Percentiles rank a stretch among this genome's conserved stretches.
Conservation (phyloP, 2,888 invertebrate species). For the Drosophila neoperkinsi region DNA sequence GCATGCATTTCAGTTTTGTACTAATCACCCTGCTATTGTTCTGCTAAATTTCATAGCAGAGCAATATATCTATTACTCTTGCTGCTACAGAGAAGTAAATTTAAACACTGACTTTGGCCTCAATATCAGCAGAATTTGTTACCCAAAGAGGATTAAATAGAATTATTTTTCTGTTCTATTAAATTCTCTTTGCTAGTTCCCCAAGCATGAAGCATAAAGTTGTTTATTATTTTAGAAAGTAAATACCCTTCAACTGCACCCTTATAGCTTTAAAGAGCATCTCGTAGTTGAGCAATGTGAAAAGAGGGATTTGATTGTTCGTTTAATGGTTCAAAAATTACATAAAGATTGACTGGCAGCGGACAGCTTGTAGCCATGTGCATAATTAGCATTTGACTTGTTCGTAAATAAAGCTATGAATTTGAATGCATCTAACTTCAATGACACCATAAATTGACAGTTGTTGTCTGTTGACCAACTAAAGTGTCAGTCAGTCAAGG, state of each 20-base stretch:
- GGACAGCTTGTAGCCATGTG: constrained; percentile 36
- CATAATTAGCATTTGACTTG: constrained; percentile 43
- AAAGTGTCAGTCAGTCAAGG: constrained; percentile 31
- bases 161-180: background rate
- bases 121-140: background rate
- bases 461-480: background rate
- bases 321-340: constrained; percentile 33
- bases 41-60: background rate
- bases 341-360: constrained; percentile 32
- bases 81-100: background rate
- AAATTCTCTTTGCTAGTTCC: background rate
- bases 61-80: background rate
- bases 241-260: background rate
- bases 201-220: background rate
- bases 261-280: background rate
- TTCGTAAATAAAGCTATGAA: constrained; percentile 17
- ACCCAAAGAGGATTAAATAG: too few relatives aligned
- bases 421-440: constrained; percentile 24
- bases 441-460: background rate
- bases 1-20: background rate
- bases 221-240: background rate
- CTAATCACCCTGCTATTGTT: background rate
- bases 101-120: background rate
- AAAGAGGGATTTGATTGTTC: constrained; percentile 9
- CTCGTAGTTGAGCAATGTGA: background rate